These are phyloP conservation scores for Bembecia ichneumoniformis DNA, from an alignment of 2,888 invertebrate species.

Conservation along the genomic window DNA sequence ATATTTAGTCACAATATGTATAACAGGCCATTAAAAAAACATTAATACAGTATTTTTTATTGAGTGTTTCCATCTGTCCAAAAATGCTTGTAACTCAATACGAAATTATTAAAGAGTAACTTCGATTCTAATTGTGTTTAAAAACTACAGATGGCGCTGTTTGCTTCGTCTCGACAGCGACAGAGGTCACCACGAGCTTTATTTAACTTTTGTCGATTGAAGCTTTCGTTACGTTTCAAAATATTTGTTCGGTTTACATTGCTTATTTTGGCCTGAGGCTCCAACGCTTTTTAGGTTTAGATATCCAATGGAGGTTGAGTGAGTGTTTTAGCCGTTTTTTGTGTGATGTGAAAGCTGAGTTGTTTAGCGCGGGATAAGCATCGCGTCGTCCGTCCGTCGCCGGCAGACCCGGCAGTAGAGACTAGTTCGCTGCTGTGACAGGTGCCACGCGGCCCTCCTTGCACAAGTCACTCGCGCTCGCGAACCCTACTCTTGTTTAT, in stretches of 20 bases:
- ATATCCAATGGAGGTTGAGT: neutral
- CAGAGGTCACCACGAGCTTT: neutral
- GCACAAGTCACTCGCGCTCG: slow-evolving; percentile 47
- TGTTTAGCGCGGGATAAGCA: neutral
- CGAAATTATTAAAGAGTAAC: no score
- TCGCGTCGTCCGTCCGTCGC: slow-evolving; percentile 12
- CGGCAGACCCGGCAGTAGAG: slow-evolving; percentile 46
- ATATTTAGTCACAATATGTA: no score
- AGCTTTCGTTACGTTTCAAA: neutral
- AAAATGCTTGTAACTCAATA: no score
- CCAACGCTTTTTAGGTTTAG: no score
- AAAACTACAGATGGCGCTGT: slow-evolving; percentile 6
- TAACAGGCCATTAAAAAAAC: no score
- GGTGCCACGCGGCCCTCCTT: slow-evolving; percentile 50
- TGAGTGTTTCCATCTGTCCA: no score
- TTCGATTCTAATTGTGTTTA: no score
- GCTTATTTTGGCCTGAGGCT: slow-evolving; percentile 12
- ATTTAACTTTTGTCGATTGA: neutral
- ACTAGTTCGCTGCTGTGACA: slow-evolving; percentile 54
- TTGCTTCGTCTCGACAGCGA: neutral
- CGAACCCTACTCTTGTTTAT: slow-evolving; percentile 58
- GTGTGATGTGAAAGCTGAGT: neutral
- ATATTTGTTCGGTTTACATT: slow-evolving; percentile 18
- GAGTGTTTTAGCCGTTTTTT: neutral
- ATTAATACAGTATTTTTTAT: no score